Base-by-base conservation (phyloP, 1,140 invertebrate genomes). In the Zaprionus kolodkinae region DNA sequence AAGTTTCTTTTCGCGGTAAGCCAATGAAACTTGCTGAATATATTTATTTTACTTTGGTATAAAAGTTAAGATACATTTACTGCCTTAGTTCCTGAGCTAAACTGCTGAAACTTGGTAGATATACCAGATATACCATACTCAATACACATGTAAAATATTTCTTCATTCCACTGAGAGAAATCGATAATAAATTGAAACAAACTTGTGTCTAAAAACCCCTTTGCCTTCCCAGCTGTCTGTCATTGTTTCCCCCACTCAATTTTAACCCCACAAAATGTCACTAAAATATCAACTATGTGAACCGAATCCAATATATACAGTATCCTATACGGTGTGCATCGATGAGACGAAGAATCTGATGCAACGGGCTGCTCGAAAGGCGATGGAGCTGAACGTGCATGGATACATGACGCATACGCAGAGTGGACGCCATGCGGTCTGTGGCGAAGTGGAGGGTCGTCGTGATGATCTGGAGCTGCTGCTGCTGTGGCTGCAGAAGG, bases 331-430 rank as follows among this genome's bases (percentile, higher is more conserved):
- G 36, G 27, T 87, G 50, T 21, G 13, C 9, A 17, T 77, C 12
- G 7, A 54, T 0, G 55, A 77, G 7, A 60, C 56, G 0, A 13
- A 60, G 17, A 13, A 30, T 6, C 12, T 87, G n/a, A 17, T 67
- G 12, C 13, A 62, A 1, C 64, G 71, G 10, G 50, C 60, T 7
- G 60, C 61, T 9, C 55, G 43, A 0, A 87, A 79, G 25, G 79
- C 83, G 25, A 11, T 21, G 0, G 63, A 82, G 21, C 27, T 86
- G n/a, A 59, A 55, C 7, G 66, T 86, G 11, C 50, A 76, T 15
- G 83, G 83, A 33, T 87, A 79, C 6, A 83, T 88, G 35, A 63
- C 77, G 40, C 21, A 63, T 65, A 80, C 80, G 67, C 67, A 78
- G 48, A 63, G 77, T 71, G 84, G 69, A 9, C 70, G 21, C 21